Conservation (phyloP, 2,797 vertebrate genomes). For the Intellagama lesueurii region DNA sequence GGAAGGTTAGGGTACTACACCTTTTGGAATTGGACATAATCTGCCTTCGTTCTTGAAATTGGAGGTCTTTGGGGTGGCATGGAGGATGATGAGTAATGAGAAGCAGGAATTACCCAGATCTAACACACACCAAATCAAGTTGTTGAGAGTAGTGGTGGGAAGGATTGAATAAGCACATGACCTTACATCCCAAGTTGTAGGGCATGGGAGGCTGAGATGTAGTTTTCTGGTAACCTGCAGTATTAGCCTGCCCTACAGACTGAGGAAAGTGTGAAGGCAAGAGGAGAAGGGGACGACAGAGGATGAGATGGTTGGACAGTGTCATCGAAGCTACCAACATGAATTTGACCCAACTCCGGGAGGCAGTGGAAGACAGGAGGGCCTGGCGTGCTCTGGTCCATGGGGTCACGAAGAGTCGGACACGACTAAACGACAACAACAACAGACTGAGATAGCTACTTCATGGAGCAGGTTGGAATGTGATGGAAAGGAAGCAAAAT, state of each 20-base stretch:
- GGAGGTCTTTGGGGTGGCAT: not conserved
- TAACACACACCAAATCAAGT: not conserved
- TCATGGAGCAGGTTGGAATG: not conserved
- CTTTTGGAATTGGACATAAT: conserved; percentile 5
- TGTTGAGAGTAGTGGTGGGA: not conserved
- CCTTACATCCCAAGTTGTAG: not conserved
- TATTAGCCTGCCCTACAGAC: not conserved
- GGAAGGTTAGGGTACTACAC: conserved; percentile 38
- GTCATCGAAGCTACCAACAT: too few relatives aligned
- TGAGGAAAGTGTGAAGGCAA: too few relatives aligned
- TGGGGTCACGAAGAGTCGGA: too few relatives aligned
- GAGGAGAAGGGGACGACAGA: too few relatives aligned
- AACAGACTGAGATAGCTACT: not conserved
- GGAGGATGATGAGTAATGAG: too few relatives aligned
- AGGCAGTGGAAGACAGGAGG: too few relatives aligned
- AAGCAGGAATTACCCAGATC: not conserved
- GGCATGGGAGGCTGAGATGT: not conserved
- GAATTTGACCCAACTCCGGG: too few relatives aligned
- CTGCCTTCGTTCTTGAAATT: conserved; percentile 7
- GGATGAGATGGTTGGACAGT: too few relatives aligned
- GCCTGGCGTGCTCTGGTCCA: too few relatives aligned
- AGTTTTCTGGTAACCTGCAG: not conserved
- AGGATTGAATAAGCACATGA: not conserved
- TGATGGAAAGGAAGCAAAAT: not conserved
- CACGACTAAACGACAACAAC: too few relatives aligned